phyloP scores from a whole-genome alignment of 2,888 invertebrate species.

The Plusia festucae region DNA sequence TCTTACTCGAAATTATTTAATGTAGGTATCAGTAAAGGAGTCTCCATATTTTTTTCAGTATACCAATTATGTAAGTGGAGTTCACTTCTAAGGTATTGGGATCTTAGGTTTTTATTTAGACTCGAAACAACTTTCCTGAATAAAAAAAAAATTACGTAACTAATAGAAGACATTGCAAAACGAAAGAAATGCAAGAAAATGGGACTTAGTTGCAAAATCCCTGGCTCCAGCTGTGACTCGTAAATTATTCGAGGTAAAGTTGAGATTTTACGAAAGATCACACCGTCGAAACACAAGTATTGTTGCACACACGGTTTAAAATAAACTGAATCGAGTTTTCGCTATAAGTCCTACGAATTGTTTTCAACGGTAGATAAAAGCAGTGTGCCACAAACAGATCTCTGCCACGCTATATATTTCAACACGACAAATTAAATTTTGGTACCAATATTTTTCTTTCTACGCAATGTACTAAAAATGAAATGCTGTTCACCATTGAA shows the following conservation, averaged over 20 bases:
- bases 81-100: slow-evolving; percentile 17
- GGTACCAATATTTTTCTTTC: too few species aligned
- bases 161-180: slow-evolving; percentile 16
- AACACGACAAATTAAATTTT: too few species aligned
- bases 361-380: neutral
- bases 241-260: slow-evolving; percentile 37
- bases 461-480: too few species aligned
- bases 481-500: too few species aligned
- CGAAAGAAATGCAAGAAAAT: slow-evolving; percentile 33
- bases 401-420: too few species aligned
- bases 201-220: slow-evolving; percentile 23
- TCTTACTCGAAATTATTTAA: slow-evolving; percentile 10
- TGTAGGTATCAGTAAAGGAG: slow-evolving; percentile 9
- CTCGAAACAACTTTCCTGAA: slow-evolving; percentile 13
- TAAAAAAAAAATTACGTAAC: slow-evolving; percentile 22
- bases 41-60: slow-evolving; percentile 13
- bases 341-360: neutral
- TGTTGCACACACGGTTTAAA: neutral
- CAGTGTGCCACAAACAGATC: neutral
- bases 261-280: slow-evolving; percentile 18
- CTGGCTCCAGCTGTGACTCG: slow-evolving; percentile 31
- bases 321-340: neutral
- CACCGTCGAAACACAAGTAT: slow-evolving; percentile 10
- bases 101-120: slow-evolving; percentile 2
- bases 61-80: slow-evolving; percentile 8